A percentile compares a stretch with the other conserved stretches of the same genome.
Conservation (phyloP, 1,140 invertebrate species). For the Drosophila athabasca region DNA sequence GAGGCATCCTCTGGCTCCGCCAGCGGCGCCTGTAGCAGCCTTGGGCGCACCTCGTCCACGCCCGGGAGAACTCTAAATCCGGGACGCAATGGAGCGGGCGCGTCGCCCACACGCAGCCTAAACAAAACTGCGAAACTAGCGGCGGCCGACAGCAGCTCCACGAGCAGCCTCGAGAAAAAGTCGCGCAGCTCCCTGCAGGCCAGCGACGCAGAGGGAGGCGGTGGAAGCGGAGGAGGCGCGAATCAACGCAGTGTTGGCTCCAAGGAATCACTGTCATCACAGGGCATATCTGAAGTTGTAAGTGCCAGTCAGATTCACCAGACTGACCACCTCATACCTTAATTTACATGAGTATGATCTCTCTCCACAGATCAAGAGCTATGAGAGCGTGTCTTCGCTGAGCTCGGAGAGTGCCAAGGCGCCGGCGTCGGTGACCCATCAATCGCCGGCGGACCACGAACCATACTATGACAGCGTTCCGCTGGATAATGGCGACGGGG, state of each 20-base stretch:
- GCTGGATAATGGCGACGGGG: constrained; percentile 89
- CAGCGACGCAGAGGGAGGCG: constrained; percentile 54
- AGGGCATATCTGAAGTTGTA: constrained; percentile 83
- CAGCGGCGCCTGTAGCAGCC: constrained; percentile 40
- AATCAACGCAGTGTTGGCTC: constrained; percentile 68
- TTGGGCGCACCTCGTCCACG: constrained; percentile 67
- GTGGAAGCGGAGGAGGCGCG: constrained; percentile 7
- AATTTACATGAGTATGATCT: not conserved
- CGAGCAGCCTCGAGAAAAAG: constrained; percentile 79
- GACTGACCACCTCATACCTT: not conserved
- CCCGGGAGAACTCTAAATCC: constrained; percentile 54
- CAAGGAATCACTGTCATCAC: constrained; percentile 80
- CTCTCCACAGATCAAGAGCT: constrained; percentile 85
- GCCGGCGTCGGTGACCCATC: constrained; percentile 49
- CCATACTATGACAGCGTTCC: constrained; percentile 93
- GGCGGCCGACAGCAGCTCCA: constrained; percentile 72
- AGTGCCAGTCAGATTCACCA: constrained; percentile 12
- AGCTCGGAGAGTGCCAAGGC: constrained; percentile 83
- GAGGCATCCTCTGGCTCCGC: constrained; percentile 40
- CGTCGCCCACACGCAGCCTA: constrained; percentile 76
- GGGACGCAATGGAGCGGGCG: constrained; percentile 42
- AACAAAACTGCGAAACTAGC: constrained; percentile 67
- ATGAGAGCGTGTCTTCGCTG: constrained; percentile 86
- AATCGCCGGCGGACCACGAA: constrained; percentile 85
- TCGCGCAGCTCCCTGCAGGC: constrained; percentile 69